phyloP scores from a whole-genome alignment of 2,888 invertebrate genomes.

The Cantharis nigra region DNA sequence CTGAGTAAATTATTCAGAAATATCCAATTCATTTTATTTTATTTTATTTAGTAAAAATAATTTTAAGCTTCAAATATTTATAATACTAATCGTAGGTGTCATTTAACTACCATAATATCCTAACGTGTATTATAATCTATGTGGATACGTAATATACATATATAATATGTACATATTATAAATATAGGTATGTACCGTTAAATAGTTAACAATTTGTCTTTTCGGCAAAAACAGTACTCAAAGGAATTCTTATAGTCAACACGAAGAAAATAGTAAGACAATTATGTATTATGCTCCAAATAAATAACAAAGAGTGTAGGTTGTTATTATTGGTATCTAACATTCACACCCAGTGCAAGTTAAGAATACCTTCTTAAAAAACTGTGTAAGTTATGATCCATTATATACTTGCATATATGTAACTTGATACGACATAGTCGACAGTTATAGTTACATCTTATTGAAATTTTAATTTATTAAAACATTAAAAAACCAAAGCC shows the following conservation, averaged over 20 bases:
- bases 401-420: conserved; percentile 1
- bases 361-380: conserved; percentile 10
- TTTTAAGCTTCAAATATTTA: too few species aligned
- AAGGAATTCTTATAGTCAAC: conserved; percentile 26
- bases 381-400: conserved; percentile 13
- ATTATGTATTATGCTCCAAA: conserved; percentile 27
- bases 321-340: conserved; percentile 28
- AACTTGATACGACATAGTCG: not conserved
- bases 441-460: not conserved
- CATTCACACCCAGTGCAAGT: conserved; percentile 31
- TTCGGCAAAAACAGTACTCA: conserved; percentile 28
- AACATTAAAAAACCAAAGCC: not conserved
- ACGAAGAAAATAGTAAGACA: conserved; percentile 25
- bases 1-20: too few species aligned
- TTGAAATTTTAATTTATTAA: not conserved
- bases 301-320: conserved; percentile 33
- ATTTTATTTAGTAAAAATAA: too few species aligned
- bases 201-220: conserved; percentile 3
- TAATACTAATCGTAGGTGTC: too few species aligned
- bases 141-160: not conserved
- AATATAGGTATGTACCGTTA: not conserved
- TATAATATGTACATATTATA: not conserved
- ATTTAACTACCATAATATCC: too few species aligned
- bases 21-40: too few species aligned
- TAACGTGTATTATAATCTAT: not conserved